Conservation (phyloP, 2,113 vertebrate genomes). For the Ancistrus triradiatus region DNA sequence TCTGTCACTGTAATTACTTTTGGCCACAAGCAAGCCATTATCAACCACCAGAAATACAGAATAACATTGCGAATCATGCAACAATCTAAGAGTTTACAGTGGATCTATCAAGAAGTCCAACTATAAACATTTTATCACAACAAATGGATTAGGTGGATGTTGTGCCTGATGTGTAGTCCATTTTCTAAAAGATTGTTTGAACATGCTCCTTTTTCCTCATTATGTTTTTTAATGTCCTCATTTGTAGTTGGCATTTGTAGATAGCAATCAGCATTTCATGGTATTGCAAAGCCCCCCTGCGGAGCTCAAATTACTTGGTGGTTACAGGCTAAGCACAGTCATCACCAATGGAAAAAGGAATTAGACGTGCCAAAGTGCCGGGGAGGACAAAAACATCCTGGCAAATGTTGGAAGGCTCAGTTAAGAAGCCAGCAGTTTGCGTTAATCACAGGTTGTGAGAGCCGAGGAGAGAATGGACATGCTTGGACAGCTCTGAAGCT, state of each 20-base stretch:
- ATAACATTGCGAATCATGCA: neutral
- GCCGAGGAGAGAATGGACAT: slow-evolving; percentile 33
- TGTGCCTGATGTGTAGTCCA: neutral
- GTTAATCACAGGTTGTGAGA: slow-evolving; percentile 40
- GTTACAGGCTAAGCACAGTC: slow-evolving; percentile 31
- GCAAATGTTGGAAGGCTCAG: slow-evolving; percentile 27
- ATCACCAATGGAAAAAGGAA: slow-evolving; percentile 37
- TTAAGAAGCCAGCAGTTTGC: slow-evolving; percentile 30
- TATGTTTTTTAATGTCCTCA: neutral
- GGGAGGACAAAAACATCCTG: slow-evolving; percentile 26
- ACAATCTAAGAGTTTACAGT: no score
- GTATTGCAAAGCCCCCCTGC: slow-evolving; percentile 7
- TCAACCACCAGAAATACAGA: neutral
- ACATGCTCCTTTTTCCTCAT: neutral
- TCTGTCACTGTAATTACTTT: neutral
- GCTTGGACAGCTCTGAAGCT: slow-evolving; percentile 31
- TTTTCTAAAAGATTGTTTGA: neutral
- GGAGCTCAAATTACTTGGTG: slow-evolving; percentile 25
- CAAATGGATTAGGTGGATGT: neutral
- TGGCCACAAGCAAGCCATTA: neutral
- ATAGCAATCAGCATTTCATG: slow-evolving; percentile 26
- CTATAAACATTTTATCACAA: neutral
- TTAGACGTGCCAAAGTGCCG: slow-evolving; percentile 22
- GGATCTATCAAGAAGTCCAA: neutral
- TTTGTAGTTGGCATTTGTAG: slow-evolving; percentile 25